These are phyloP conservation scores for Coelopa pilipes DNA, from an alignment of 2,888 invertebrate genomes.

Conservation along the genomic window DNA sequence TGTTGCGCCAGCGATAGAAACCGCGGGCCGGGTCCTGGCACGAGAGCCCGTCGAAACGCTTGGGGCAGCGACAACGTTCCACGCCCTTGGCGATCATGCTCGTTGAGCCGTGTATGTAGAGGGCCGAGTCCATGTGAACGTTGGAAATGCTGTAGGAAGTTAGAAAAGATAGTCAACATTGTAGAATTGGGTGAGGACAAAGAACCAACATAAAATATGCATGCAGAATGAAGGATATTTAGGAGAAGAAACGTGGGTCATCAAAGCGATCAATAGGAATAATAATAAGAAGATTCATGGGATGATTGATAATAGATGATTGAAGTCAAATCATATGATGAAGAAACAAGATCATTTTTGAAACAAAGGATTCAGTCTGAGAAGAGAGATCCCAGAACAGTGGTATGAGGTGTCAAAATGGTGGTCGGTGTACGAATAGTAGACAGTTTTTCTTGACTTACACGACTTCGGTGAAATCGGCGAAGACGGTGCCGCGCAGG, in stretches of 20 bases:
- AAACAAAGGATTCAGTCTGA: no score
- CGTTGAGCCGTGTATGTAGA: conserved; percentile 74
- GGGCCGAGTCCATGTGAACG: conserved; percentile 85
- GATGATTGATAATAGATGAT: no score
- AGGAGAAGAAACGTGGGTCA: no score
- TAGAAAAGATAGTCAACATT: not conserved
- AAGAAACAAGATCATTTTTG: no score
- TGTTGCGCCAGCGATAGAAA: conserved; percentile 80
- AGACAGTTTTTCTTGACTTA: conserved; percentile 59
- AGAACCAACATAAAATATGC: not conserved
- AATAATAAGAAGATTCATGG: no score
- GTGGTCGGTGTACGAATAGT: not conserved
- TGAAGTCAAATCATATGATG: no score
- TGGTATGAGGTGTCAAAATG: no score
- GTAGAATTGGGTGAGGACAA: not conserved
- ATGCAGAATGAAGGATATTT: no score
- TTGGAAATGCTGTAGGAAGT: conserved; percentile 73
- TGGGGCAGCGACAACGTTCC: conserved; percentile 87
- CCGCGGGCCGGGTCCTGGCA: conserved; percentile 91
- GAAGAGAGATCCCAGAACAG: no score
- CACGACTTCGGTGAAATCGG: conserved; percentile 72
- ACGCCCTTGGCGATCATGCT: conserved; percentile 81
- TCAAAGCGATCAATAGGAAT: no score
- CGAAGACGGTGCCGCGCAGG: conserved; percentile 77
- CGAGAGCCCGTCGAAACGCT: conserved; percentile 83